These are phyloP conservation scores for Pipra filicauda DNA, from an alignment of 2,113 vertebrate genomes.

Conservation along the genomic window DNA sequence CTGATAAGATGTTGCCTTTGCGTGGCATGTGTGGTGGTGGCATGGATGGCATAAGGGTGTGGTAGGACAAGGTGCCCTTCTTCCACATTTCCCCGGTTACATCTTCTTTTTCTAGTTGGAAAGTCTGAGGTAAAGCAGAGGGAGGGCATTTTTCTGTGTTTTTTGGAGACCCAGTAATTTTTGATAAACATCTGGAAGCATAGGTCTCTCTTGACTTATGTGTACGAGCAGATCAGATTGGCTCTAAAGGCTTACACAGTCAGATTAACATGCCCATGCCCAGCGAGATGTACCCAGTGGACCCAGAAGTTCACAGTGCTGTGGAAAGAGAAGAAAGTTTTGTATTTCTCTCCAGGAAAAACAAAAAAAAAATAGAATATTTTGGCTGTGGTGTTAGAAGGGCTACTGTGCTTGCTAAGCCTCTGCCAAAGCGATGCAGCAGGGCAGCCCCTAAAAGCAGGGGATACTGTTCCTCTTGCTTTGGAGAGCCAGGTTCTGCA, in stretches of 20 bases:
- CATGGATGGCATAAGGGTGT: neutral
- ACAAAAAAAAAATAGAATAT: fast-evolving
- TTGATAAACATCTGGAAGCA: neutral
- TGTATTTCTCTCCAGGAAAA: neutral
- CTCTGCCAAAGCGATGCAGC: fast-evolving
- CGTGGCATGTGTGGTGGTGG: fast-evolving
- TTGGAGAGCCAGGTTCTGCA: neutral
- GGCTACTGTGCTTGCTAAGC: neutral
- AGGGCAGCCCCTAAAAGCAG: neutral
- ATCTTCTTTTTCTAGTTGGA: neutral
- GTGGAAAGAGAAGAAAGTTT: neutral
- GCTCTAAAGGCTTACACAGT: fast-evolving
- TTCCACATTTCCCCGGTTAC: fast-evolving
- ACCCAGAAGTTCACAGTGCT: neutral
- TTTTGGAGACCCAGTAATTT: neutral
- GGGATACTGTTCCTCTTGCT: neutral
- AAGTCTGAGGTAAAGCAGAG: neutral
- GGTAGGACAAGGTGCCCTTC: neutral
- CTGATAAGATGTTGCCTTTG: neutral
- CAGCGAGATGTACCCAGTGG: neutral
- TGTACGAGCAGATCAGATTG: neutral
- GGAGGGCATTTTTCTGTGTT: neutral
- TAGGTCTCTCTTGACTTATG: neutral
- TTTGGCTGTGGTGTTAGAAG: neutral
- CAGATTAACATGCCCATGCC: neutral